These are phyloP conservation scores for Leptoteleia sp. DNA, from an alignment of 1,140 invertebrate genomes.

Conservation along the genomic window DNA sequence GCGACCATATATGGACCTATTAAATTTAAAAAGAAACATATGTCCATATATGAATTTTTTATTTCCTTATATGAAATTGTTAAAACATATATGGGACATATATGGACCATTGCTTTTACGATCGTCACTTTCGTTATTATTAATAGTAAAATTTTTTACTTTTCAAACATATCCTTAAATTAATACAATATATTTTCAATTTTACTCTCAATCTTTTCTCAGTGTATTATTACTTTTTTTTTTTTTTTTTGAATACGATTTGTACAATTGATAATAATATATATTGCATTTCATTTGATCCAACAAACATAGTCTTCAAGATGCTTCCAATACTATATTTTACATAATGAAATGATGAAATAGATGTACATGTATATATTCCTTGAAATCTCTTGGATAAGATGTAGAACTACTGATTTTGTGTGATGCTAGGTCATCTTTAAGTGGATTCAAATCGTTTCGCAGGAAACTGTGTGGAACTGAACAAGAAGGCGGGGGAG, in stretches of 20 bases:
- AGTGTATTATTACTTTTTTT: too few species aligned
- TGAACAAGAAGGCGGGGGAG: background rate
- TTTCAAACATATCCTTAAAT: too few species aligned
- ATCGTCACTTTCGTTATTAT: too few species aligned
- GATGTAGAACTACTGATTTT: constrained; percentile 45
- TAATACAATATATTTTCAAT: too few species aligned
- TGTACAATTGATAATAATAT: constrained; percentile 16
- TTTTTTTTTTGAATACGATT: background rate
- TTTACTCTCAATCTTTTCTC: too few species aligned
- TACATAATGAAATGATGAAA: constrained; percentile 45
- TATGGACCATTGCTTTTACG: too few species aligned
- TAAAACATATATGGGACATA: too few species aligned
- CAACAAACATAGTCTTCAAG: constrained; percentile 35
- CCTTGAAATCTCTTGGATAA: constrained; percentile 24
- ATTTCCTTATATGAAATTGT: too few species aligned
- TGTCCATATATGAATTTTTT: too few species aligned
- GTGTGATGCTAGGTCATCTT: constrained; percentile 36
- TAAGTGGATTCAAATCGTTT: constrained; percentile 51
- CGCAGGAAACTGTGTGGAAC: constrained; percentile 25
- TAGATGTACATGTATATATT: constrained; percentile 49
- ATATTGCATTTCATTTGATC: constrained; percentile 16
- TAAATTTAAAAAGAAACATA: too few species aligned
- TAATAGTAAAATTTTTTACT: too few species aligned
- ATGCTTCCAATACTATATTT: constrained; percentile 18
- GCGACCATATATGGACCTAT: too few species aligned